Conservation (phyloP, 2,113 vertebrate genomes). For the Varanus komodoensis region DNA sequence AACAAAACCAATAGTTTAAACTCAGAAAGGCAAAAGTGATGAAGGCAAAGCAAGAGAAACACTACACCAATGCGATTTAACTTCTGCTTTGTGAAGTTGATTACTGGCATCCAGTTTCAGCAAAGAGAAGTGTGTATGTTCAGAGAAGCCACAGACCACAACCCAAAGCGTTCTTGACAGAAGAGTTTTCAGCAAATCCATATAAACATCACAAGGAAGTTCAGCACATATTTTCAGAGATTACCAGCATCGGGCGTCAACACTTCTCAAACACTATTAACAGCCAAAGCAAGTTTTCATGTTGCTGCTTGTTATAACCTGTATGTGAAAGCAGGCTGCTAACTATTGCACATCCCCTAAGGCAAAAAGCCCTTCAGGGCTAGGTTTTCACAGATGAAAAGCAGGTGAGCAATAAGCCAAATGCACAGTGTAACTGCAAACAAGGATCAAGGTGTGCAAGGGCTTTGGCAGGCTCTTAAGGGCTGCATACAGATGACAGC, state of each 20-base stretch:
- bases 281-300: constrained; percentile 48
- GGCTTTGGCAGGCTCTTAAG: neutral
- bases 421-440: constrained; percentile 42
- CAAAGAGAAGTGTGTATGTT: constrained; percentile 49
- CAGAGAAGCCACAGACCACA: constrained; percentile 52
- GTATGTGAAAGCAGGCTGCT: constrained; percentile 50
- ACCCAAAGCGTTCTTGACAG: constrained; percentile 53
- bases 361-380: constrained; percentile 22
- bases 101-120: constrained; percentile 50
- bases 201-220: constrained; percentile 53
- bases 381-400: constrained; percentile 50
- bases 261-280: constrained; percentile 53
- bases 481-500: neutral
- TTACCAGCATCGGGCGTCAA: constrained; percentile 54
- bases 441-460: constrained; percentile 22
- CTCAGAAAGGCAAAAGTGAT: constrained; percentile 42
- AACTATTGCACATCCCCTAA: constrained; percentile 45
- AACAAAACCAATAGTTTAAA: constrained; percentile 47
- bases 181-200: constrained; percentile 46
- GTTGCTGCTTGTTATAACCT: constrained; percentile 39
- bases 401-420: constrained; percentile 49
- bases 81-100: constrained; percentile 45
- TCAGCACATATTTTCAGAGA: constrained; percentile 48
- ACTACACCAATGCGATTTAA: constrained; percentile 34
- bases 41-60: constrained; percentile 48